phyloP scores from a whole-genome alignment of 2,797 vertebrate species.

The Emydoidea blandingii region DNA sequence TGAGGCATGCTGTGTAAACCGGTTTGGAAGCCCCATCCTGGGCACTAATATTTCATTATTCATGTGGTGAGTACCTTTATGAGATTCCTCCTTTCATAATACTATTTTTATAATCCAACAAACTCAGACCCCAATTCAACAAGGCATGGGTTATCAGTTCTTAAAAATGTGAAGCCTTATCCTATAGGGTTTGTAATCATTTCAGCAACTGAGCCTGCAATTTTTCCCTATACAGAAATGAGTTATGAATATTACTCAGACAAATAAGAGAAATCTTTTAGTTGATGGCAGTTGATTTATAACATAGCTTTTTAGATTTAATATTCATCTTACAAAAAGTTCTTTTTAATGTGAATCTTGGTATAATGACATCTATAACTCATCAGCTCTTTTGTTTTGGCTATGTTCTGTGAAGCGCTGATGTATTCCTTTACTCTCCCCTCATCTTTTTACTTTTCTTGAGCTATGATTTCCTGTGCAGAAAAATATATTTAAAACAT shows the following conservation, averaged over 20 bases:
- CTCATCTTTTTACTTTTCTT: constrained; percentile 31
- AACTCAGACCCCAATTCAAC: background rate
- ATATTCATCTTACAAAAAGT: constrained; percentile 53
- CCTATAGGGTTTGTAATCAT: constrained; percentile 38
- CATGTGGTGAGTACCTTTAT: fast-evolving
- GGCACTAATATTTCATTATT: background rate
- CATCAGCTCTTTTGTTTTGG: constrained; percentile 45
- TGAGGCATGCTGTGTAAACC: background rate
- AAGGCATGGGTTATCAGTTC: background rate
- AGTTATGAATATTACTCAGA: constrained; percentile 4
- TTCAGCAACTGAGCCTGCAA: constrained; percentile 38
- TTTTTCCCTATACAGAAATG: constrained; percentile 27
- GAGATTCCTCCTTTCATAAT: background rate
- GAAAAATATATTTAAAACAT: constrained; percentile 41
- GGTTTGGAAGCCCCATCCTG: background rate
- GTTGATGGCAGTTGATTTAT: constrained; percentile 44
- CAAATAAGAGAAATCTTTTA: constrained; percentile 50
- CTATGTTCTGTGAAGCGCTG: constrained; percentile 33
- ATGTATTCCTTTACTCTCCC: constrained; percentile 14
- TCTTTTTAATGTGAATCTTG: constrained; percentile 57
- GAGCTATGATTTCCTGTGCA: constrained; percentile 45
- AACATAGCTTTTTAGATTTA: constrained; percentile 64
- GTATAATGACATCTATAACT: constrained; percentile 49
- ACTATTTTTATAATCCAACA: background rate
- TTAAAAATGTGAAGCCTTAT: constrained; percentile 29